Conservation (phyloP, 2,888 invertebrate species). For the Clusia tigrina region DNA sequence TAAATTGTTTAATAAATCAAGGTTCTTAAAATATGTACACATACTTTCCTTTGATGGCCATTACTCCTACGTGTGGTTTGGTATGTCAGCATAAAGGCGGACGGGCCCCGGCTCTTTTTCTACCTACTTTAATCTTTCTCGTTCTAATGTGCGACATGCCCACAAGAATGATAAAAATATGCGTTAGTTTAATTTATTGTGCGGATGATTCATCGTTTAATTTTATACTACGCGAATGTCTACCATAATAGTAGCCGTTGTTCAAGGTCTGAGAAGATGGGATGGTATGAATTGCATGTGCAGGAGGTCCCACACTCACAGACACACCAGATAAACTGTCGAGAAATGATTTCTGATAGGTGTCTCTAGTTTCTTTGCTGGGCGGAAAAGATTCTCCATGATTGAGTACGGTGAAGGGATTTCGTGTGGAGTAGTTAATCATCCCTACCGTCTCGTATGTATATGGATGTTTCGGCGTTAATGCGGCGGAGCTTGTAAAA, state of each 20-base stretch:
- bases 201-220: too few relatives aligned
- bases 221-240: constrained; percentile 26
- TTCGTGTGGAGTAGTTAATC: constrained; percentile 50
- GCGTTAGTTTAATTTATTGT: too few relatives aligned
- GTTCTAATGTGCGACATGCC: too few relatives aligned
- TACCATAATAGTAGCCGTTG: constrained; percentile 8
- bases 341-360: neutral
- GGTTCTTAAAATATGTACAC: too few relatives aligned
- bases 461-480: constrained; percentile 49
- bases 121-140: too few relatives aligned
- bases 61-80: too few relatives aligned
- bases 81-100: too few relatives aligned
- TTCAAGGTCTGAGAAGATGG: neutral
- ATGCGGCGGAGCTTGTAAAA: constrained; percentile 47
- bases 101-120: too few relatives aligned
- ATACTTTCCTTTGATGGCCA: too few relatives aligned
- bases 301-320: too few relatives aligned
- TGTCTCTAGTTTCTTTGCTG: constrained; percentile 35
- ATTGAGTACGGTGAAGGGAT: constrained; percentile 61
- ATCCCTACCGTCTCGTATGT: constrained; percentile 50
- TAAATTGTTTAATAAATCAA: too few relatives aligned
- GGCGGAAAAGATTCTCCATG: constrained; percentile 60
- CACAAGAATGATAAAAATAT: too few relatives aligned
- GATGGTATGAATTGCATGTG: neutral
- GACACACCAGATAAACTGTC: constrained; percentile 2